Evolutionary conservation across 2,797 vertebrate genomes (phyloP).

Genomic region (Cirrhinus molitorella): DNA sequence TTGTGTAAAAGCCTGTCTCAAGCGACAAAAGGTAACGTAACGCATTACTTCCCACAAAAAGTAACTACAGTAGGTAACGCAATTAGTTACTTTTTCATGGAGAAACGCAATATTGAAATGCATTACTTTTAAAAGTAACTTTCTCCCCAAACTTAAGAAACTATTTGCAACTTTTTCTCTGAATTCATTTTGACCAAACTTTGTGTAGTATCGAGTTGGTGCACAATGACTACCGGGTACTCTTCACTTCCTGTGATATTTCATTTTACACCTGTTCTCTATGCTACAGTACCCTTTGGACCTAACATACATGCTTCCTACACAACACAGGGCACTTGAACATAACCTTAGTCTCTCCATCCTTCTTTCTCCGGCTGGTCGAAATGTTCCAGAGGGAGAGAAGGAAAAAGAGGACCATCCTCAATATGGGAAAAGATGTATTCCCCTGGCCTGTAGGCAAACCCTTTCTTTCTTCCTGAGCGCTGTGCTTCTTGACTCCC

Average conservation of each 20-base stretch:
- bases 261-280: neutral
- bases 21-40: neutral
- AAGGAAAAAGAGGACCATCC: neutral
- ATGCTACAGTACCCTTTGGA: neutral
- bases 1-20: neutral
- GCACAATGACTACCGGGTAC: neutral
- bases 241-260: neutral
- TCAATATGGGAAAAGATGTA: constrained; percentile 85
- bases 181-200: neutral
- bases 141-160: neutral
- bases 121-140: neutral
- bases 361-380: neutral
- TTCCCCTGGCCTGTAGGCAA: constrained; percentile 81
- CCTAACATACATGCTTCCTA: neutral
- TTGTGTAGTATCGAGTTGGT: neutral
- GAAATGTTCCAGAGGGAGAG: neutral
- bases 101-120: neutral
- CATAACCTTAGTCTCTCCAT: constrained; percentile 13
- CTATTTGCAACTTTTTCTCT: no score
- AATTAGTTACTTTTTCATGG: neutral
- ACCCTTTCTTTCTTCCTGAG: constrained; percentile 47
- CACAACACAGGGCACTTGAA: neutral
- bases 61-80: neutral
- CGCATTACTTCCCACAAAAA: neutral
- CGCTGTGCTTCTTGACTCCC: constrained; percentile 66